Conservation (phyloP, 2,888 invertebrate genomes). For the Pseudococcus viburni region DNA sequence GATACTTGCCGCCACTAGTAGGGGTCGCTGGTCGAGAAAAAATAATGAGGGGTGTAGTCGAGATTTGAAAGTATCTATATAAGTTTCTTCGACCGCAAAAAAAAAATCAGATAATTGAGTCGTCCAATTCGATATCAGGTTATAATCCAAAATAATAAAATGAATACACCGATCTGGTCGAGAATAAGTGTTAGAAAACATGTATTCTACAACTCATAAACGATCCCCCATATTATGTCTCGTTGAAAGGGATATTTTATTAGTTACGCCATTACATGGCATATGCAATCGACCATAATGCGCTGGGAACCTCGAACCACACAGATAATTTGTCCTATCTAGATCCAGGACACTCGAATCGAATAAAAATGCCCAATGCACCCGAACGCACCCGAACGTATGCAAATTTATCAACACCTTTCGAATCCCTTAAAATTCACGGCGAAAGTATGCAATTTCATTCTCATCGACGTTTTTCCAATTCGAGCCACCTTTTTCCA, state of each 20-base stretch:
- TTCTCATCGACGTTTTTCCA: not conserved
- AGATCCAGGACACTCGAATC: too few relatives aligned
- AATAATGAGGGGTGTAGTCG: too few relatives aligned
- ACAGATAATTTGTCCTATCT: not conserved
- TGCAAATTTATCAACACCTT: conserved; percentile 15
- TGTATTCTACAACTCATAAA: not conserved
- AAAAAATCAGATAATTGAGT: too few relatives aligned
- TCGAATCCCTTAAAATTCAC: not conserved
- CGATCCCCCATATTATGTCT: not conserved
- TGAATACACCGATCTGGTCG: not conserved
- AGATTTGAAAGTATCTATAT: too few relatives aligned
- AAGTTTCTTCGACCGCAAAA: too few relatives aligned
- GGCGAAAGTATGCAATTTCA: not conserved
- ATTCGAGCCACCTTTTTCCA: not conserved
- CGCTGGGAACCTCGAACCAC: not conserved
- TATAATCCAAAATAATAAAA: too few relatives aligned
- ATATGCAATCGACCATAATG: not conserved
- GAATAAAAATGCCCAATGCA: not conserved
- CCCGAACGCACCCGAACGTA: not conserved
- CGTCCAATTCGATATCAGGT: too few relatives aligned
- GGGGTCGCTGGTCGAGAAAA: too few relatives aligned
- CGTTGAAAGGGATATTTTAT: conserved; percentile 5
- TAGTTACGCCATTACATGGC: not conserved
- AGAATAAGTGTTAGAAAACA: not conserved
- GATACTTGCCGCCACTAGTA: too few relatives aligned